Base-by-base conservation (phyloP, 1,140 invertebrate species). In the Diprion similis region DNA sequence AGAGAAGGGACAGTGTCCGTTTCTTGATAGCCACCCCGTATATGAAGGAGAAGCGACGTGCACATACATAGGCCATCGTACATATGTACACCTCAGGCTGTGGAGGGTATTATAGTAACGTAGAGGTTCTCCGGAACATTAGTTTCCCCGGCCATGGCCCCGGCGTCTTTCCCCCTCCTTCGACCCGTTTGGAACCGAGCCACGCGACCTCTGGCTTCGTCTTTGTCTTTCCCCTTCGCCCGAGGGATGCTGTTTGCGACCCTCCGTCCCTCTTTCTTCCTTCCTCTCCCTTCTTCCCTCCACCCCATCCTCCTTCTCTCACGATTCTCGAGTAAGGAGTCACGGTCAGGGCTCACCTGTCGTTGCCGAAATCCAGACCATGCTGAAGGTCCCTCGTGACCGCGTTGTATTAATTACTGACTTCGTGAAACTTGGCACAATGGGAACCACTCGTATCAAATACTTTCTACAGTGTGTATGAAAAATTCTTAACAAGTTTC, bases 111-210 rank as follows among this genome's bases (percentile, higher is more conserved):
- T 59, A 59, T 59, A 59, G 51, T 59, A 59, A 8, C 4, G 51
- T 59, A 59, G 11, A 59, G 51, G 51, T 59, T 59, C 51, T 59
- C 51, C n/a, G 51, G 51, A 59, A 59, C 51, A 59, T 59, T 59
- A 59, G 51, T 59, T 59, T 59, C 51, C 51, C 51, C 51, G 48
- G 48, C 48, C 48, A 51, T 51, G 15, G 10, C 48, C 15, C 48
- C 48, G 51, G 51, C n/a, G 9, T 59, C 11, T 37, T 37, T 17
- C 51, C 51, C 51, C 51, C n/a, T 17, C 51, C 51, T 15, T 59
- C n/a, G 51, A 17, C 51, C n/a, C n/a, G 3, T 13, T 4, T 59
- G n/a, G 51, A 59, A 59, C n/a, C 51, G 51, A 59, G 51, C 51
- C 51, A 59, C 51, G 51, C 51, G 51, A 59, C 51, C 51, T 59